phyloP scores from a whole-genome alignment of 2,888 invertebrate species.

The Ennomos fuscantarius region DNA sequence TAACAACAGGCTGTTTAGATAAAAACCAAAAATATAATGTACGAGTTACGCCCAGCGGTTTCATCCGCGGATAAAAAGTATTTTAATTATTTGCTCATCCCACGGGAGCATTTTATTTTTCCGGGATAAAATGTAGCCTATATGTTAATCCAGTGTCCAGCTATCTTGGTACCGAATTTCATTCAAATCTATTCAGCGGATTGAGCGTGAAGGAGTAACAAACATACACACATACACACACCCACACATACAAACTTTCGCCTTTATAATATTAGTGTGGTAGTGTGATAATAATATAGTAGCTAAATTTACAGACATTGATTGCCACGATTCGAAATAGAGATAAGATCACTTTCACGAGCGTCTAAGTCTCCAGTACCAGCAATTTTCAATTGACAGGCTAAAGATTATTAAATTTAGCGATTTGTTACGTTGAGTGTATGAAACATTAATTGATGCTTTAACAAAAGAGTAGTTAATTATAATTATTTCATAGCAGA shows the following conservation, averaged over 20 bases:
- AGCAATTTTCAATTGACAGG: slow-evolving; percentile 48
- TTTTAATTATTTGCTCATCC: too few species aligned
- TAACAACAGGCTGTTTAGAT: not conserved
- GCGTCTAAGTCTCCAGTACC: slow-evolving; percentile 43
- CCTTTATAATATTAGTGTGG: too few species aligned
- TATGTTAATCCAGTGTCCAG: too few species aligned
- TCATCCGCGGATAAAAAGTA: too few species aligned
- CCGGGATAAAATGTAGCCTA: too few species aligned
- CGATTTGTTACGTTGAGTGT: slow-evolving; percentile 2
- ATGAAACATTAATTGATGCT: slow-evolving; percentile 25
- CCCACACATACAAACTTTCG: too few species aligned
- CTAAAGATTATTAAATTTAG: slow-evolving; percentile 41
- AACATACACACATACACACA: too few species aligned
- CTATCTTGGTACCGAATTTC: too few species aligned
- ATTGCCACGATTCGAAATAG: slow-evolving; percentile 57
- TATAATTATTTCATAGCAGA: slow-evolving; percentile 15
- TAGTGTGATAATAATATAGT: slow-evolving; percentile 47
- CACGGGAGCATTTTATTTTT: too few species aligned
- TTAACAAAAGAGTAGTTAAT: slow-evolving; percentile 27
- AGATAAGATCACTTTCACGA: slow-evolving; percentile 58
- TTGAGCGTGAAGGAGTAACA: too few species aligned
- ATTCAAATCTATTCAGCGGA: too few species aligned
- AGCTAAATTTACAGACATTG: slow-evolving; percentile 56
- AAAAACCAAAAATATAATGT: not conserved
- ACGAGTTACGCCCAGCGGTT: too few species aligned